Base-by-base conservation (phyloP, 1,140 invertebrate species). In the Zaprionus gabonicus region DNA sequence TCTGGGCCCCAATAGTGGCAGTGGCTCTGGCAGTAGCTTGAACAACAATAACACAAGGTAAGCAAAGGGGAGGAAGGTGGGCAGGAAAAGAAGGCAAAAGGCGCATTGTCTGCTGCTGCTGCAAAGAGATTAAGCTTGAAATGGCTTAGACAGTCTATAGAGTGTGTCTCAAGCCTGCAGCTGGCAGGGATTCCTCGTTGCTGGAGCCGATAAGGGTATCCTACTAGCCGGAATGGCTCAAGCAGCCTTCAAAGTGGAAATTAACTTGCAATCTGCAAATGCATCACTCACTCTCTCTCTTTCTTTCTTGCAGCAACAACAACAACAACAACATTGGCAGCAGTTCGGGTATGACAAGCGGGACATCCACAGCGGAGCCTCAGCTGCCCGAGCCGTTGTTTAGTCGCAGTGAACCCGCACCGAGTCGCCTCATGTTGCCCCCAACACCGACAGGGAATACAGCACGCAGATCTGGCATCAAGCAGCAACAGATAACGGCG, bases 401-500 rank as follows among this genome's bases (percentile, higher is more conserved):
- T 25, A 34, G 58, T 2, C 72, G 58, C 5, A 46, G n/a, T 17
- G 23, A 20, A 9, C 56, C 38, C 4, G 53, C 44, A 2, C 17
- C 56, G 41, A 36, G 46, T 25, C 64, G 71, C 0, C 36, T 76
- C 3, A 70, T 71, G 68, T 15, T 71, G 20, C 68, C 69, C 0
- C 68, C 73, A 1, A 25, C 56, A n/a, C 38, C 71, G 15, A 51
- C 66, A 9, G 58, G 36, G 17, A 80, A 55, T 28, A 60, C 64
- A 25, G 53, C 80, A 0, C 53, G 69, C 31, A 82, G 71, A 0
- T 82, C 90, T 7, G 91, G 41, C 41, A 46, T 34, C 9, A 34
- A 17, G 3, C n/a, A 92, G 34, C 56, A 87, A 6, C 71, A 79
- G 51, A 91, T 92, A 3, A 90, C 79, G 0, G 56, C 68, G n/a